Percentiles rank a stretch among this genome's conserved stretches.
phyloP scores from a whole-genome alignment of 2,113 vertebrate genomes.

The Dromiciops gliroides region DNA sequence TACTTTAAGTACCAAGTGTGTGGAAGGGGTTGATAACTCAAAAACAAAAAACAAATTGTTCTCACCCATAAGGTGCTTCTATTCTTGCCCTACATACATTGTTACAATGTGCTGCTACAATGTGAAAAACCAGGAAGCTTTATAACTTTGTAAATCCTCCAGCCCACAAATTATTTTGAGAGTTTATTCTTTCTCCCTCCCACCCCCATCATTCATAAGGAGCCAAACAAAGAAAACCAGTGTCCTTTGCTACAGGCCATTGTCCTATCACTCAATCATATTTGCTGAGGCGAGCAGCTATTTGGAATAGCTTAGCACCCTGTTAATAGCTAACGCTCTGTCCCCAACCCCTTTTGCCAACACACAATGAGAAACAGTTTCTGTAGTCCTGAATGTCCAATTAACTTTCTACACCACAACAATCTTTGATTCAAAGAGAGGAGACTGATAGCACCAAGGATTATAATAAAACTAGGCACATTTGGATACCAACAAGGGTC shows the following conservation, averaged over 20 bases:
- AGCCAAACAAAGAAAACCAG: conserved; percentile 35
- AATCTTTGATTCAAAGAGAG: background rate
- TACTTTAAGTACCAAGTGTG: too few species aligned
- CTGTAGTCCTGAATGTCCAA: background rate
- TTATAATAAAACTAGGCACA: conserved; percentile 47
- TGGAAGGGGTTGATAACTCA: background rate
- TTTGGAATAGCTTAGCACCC: background rate
- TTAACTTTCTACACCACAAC: conserved; percentile 2
- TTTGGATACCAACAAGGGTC: conserved; percentile 66
- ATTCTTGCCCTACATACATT: background rate
- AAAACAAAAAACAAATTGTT: background rate
- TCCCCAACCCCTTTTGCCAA: conserved; percentile 2
- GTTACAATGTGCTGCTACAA: background rate
- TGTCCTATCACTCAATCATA: conserved; percentile 12
- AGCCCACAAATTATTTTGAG: background rate
- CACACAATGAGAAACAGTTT: background rate
- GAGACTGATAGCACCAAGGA: background rate
- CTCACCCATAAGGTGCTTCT: background rate
- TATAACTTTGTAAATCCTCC: background rate
- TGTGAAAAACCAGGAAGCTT: background rate
- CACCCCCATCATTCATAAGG: background rate
- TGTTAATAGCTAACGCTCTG: background rate
- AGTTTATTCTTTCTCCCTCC: background rate
- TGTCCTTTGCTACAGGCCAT: background rate
- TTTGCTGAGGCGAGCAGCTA: conserved; percentile 11